A percentile compares a stretch with the other conserved stretches of the same genome.
Evolutionary conservation across 2,797 vertebrate species (phyloP).

Genomic region (Trachops cirrhosus): DNA sequence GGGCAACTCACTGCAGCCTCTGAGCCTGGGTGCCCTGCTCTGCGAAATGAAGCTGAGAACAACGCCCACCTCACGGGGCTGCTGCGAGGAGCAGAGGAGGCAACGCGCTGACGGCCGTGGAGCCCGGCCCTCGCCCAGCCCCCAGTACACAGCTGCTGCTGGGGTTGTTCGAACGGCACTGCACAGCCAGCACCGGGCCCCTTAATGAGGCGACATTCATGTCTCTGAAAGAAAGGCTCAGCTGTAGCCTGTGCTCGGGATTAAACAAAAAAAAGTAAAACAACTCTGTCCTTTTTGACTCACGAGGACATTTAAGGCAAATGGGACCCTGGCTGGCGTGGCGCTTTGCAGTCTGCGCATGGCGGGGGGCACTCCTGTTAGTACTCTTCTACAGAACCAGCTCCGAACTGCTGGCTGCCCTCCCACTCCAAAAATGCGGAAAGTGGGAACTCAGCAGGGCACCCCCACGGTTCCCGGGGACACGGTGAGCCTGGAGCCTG

Average conservation of each 20-base stretch:
- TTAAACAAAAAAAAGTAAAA: background rate
- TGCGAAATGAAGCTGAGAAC: background rate
- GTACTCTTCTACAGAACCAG: background rate
- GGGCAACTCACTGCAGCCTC: background rate
- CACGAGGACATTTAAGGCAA: background rate
- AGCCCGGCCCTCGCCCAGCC: background rate
- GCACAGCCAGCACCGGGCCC: background rate
- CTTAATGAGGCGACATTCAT: background rate
- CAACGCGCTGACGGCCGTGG: background rate
- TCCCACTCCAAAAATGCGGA: background rate
- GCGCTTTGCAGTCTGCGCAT: fast-evolving
- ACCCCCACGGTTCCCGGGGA: background rate
- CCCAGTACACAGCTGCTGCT: background rate
- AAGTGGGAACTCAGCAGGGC: background rate
- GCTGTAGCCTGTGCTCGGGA: background rate
- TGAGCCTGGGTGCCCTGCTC: background rate
- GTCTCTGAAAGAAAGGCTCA: background rate
- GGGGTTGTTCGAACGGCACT: background rate
- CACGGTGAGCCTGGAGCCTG: background rate
- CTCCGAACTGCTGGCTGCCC: background rate
- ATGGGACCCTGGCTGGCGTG: background rate
- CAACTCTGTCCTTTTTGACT: background rate
- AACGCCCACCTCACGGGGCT: background rate
- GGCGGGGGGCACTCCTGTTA: background rate
- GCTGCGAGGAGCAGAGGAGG: background rate